Evolutionary conservation across 2,797 vertebrate species (phyloP).

Genomic region (Amblyraja radiata): DNA sequence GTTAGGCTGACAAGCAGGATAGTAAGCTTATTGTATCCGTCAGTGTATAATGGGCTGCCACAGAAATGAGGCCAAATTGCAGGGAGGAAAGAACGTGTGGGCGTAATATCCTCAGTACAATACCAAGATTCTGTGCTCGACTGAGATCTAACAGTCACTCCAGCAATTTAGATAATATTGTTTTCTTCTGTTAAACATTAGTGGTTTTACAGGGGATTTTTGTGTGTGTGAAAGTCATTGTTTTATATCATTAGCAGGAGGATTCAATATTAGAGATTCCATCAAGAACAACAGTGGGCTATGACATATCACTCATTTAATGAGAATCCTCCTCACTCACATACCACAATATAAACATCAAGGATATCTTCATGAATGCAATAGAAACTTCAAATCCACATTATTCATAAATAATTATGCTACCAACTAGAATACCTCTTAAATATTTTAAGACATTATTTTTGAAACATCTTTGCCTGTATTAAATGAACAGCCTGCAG

Average conservation of each 20-base stretch:
- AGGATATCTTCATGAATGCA: neutral
- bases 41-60: constrained; percentile 34
- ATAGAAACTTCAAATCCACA: neutral
- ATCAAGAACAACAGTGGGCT: neutral
- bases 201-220: neutral
- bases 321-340: constrained; percentile 5
- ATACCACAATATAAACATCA: constrained; percentile 12
- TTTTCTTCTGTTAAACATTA: constrained; percentile 32
- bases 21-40: constrained; percentile 21
- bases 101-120: constrained; percentile 35
- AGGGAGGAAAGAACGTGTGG: constrained; percentile 32
- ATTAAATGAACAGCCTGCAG: constrained; percentile 18
- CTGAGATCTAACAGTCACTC: constrained; percentile 25
- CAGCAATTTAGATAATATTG: constrained; percentile 28
- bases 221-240: constrained; percentile 12
- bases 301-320: constrained; percentile 17
- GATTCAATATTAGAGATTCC: constrained; percentile 29
- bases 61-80: constrained; percentile 31
- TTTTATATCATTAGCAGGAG: constrained; percentile 31
- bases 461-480: neutral
- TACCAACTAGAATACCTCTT: neutral
- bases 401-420: constrained; percentile 31
- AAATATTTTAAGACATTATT: constrained; percentile 13
- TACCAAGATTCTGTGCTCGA: constrained; percentile 16
- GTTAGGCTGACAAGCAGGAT: constrained; percentile 33